Conservation (phyloP, 2,113 vertebrate species). For the Pithys albifrons region DNA sequence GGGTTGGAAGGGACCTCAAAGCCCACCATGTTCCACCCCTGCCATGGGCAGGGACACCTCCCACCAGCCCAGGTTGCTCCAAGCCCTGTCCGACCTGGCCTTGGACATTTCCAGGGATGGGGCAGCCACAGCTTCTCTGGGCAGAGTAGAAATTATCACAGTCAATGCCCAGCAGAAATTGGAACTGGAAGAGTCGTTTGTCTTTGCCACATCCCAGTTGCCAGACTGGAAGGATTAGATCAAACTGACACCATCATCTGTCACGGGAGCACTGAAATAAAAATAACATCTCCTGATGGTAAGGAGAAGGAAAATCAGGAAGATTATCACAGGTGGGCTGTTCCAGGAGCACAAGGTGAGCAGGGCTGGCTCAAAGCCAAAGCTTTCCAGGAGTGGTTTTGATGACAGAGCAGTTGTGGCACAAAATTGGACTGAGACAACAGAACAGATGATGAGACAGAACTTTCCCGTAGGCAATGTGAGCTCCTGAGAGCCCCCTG, state of each 20-base stretch:
- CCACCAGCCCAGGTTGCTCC: not conserved
- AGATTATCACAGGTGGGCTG: not conserved
- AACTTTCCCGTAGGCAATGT: not conserved
- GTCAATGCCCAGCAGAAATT: not conserved
- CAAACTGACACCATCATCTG: not conserved
- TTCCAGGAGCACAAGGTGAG: not conserved
- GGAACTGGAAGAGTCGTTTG: not conserved
- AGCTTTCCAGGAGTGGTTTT: not conserved
- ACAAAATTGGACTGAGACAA: not conserved
- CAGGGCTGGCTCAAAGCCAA: not conserved
- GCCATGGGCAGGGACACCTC: not conserved
- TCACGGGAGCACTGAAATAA: not conserved
- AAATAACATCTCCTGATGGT: not conserved
- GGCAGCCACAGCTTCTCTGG: not conserved
- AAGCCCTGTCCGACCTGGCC: not conserved
- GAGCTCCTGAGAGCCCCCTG: not conserved
- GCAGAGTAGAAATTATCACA: not conserved
- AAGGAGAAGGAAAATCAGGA: not conserved
- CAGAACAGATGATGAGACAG: not conserved
- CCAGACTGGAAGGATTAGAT: not conserved
- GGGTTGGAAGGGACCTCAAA: not conserved
- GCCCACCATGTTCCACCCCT: not conserved
- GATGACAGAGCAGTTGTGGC: not conserved
- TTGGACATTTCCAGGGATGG: not conserved
- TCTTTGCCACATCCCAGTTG: not conserved